phyloP scores from a whole-genome alignment of 1,140 invertebrate genomes.

The Euschistus heros region DNA sequence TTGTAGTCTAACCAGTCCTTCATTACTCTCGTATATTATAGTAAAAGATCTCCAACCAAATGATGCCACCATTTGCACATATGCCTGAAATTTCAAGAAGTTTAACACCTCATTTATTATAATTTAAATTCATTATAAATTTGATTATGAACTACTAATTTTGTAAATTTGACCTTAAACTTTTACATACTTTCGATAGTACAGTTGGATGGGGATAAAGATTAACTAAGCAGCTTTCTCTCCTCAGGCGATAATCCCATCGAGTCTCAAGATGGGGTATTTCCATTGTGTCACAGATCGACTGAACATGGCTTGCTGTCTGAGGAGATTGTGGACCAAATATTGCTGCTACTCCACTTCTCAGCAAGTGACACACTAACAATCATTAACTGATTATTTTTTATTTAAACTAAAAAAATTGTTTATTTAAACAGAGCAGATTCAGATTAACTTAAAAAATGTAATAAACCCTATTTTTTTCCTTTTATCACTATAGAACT shows the following conservation, averaged over 20 bases:
- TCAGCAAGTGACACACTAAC: conserved; percentile 76
- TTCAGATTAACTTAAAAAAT: too few species aligned
- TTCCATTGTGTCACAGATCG: conserved; percentile 92
- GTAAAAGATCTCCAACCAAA: conserved; percentile 91
- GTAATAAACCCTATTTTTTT: too few species aligned
- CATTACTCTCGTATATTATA: conserved; percentile 91
- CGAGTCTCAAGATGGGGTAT: conserved; percentile 89
- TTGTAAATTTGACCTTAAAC: too few species aligned
- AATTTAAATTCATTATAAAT: too few species aligned
- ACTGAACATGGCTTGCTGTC: conserved; percentile 85
- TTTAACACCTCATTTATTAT: too few species aligned
- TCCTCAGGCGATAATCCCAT: conserved; percentile 78
- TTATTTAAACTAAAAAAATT: too few species aligned
- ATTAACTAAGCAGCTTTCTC: conserved; percentile 85
- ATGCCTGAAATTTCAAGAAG: conserved; percentile 51
- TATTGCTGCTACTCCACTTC: conserved; percentile 80
- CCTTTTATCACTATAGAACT: too few species aligned
- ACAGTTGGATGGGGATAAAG: conserved; percentile 84
- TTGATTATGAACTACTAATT: too few species aligned
- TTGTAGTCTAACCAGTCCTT: conserved; percentile 82
- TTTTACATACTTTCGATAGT: conserved; percentile 57
- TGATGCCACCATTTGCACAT: conserved; percentile 75
- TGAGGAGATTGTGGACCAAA: conserved; percentile 86
- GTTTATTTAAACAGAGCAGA: too few species aligned
- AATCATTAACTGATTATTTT: too few species aligned